Evolutionary conservation across 2,797 vertebrate species (phyloP), one percentile per base, ranked within the genome.

Genomic region (Urosaurus nigricauda): DNA sequence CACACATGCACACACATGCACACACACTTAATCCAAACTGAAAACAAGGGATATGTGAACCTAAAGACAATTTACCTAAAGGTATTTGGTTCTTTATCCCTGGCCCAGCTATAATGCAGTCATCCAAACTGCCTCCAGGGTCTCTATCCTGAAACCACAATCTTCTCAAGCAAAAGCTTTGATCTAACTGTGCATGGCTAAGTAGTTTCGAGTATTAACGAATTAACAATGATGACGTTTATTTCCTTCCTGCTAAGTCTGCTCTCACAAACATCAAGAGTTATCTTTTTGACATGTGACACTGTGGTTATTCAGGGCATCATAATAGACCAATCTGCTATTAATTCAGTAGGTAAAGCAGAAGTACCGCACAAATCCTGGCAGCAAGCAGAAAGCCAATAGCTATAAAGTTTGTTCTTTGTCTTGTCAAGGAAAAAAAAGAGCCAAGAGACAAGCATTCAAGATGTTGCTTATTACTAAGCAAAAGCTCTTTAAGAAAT

Each of bases 111-210:
- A 73, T 79, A 77, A 78, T 70, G 58, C 5, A 78, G n/a, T 80
- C 37, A 82, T 93, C 84, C 85, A 93, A 91, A 88, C 88, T 85
- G 83, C 79, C 91, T 80, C 77, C 0, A 0, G 5, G 84, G 92
- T 74, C 91, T 89, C 73, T 81, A 90, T 90, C 92, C 89, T 0
- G 0, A 90, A 79, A 63, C 74, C 43, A 75, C 93, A 91, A 87
- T 92, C 91, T 94, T 84, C 91, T 90, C 91, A 93, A 85, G 90
- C 47, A 86, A 92, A 93, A 89, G 93, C 94, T 95, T 95, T 95
- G 93, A 94, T 95, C 94, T 95, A 84, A 88, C 78, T 35, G 77
- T 91, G 92, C 89, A 70, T 24, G 56, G 86, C 89, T 93, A 94
- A 94, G 92, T 81, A 90, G 90, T 87, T 91, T 85, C 8, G 21